Percentiles rank a stretch among this genome's conserved stretches.
These are phyloP conservation scores for Parasteatoda lunata DNA, from an alignment of 2,888 invertebrate species.

Conservation along the genomic window DNA sequence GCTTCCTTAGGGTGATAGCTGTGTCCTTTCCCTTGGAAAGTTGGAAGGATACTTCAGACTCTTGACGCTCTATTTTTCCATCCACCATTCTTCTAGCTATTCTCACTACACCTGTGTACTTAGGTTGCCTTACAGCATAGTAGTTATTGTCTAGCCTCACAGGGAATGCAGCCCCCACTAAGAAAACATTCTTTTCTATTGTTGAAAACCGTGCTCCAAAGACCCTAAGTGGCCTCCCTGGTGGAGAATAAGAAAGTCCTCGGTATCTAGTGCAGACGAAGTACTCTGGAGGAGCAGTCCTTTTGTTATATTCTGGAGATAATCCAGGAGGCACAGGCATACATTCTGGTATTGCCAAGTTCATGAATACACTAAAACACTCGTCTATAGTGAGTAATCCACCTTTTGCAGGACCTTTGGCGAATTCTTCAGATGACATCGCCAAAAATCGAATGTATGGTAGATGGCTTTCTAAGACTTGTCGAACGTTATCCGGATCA, in stretches of 20 bases:
- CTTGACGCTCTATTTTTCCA: constrained; percentile 66
- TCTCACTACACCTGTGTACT: constrained; percentile 52
- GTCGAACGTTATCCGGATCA: constrained; percentile 59
- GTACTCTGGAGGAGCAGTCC: constrained; percentile 64
- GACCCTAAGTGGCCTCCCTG: constrained; percentile 50
- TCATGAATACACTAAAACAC: constrained; percentile 71
- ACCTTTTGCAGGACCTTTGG: constrained; percentile 67
- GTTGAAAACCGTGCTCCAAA: constrained; percentile 58
- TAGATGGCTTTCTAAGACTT: constrained; percentile 64
- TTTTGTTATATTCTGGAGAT: constrained; percentile 41
- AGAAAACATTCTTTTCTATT: constrained; percentile 69
- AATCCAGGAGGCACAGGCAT: constrained; percentile 68
- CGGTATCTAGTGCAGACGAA: constrained; percentile 66
- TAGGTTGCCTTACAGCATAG: constrained; percentile 70
- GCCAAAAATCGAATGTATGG: constrained; percentile 70
- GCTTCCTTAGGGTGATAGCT: constrained; percentile 59
- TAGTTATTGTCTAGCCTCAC: constrained; percentile 70
- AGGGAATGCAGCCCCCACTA: constrained; percentile 70
- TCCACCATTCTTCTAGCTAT: constrained; percentile 55
- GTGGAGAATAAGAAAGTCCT: constrained; percentile 58
- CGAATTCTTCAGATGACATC: constrained; percentile 71
- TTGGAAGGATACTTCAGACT: constrained; percentile 67
- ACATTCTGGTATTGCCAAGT: constrained; percentile 70
- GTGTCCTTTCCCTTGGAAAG: constrained; percentile 69
- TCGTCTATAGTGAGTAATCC: constrained; percentile 70